Evolutionary conservation across 2,113 vertebrate species (phyloP).

Genomic region (Carlito syrichta): DNA sequence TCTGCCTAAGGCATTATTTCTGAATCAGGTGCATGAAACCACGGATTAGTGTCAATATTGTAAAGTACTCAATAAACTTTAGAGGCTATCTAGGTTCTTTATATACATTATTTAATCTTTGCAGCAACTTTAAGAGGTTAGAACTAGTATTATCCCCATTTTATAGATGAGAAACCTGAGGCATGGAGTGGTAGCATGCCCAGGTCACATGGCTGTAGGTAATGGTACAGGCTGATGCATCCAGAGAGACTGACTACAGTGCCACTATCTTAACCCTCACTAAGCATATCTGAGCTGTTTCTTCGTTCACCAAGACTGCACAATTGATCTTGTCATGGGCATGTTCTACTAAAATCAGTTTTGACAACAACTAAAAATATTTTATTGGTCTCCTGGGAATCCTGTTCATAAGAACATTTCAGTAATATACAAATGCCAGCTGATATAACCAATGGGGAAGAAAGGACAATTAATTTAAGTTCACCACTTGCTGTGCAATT

Average conservation of each 20-base stretch:
- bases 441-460: neutral
- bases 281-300: neutral
- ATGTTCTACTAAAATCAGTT: neutral
- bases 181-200: neutral
- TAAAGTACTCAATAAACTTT: neutral
- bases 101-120: neutral
- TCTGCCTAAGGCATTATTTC: neutral
- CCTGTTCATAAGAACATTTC: neutral
- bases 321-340: neutral
- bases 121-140: neutral
- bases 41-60: neutral
- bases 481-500: neutral
- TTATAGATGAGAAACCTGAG: neutral
- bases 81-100: neutral
- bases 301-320: neutral
- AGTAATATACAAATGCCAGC: constrained; percentile 6
- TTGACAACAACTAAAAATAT: constrained; percentile 6
- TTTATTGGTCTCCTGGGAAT: constrained; percentile 20
- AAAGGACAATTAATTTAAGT: constrained; percentile 21
- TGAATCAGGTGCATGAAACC: neutral
- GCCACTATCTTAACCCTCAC: no score
- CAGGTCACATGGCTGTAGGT: neutral
- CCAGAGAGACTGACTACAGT: neutral
- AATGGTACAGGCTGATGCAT: neutral
- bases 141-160: neutral